Conservation (phyloP, 2,888 invertebrate genomes). For the Drosophila acutilabella region DNA sequence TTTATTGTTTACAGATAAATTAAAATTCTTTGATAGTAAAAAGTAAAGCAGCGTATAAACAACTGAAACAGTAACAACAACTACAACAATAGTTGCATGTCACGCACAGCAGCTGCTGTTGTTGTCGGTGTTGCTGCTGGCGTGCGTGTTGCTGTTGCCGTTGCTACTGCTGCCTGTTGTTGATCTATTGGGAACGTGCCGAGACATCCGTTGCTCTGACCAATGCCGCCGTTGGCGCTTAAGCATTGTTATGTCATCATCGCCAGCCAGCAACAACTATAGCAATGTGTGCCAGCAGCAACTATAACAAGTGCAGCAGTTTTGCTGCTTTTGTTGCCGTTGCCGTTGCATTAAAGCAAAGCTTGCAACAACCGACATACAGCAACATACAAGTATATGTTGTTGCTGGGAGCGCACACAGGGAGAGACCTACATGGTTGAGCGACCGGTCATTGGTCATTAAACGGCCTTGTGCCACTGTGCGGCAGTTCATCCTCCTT, state of each 20-base stretch:
- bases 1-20: slow-evolving; percentile 75
- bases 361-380: slow-evolving; percentile 33
- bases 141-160: slow-evolving; percentile 38
- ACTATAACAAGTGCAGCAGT: slow-evolving; percentile 10
- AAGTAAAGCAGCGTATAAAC: slow-evolving; percentile 50
- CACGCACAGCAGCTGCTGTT: slow-evolving; percentile 52
- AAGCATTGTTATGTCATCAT: slow-evolving; percentile 80
- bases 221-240: slow-evolving; percentile 73
- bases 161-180: slow-evolving; percentile 41
- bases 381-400: background rate
- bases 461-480: slow-evolving; percentile 75
- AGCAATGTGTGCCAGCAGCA: slow-evolving; percentile 57
- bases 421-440: slow-evolving; percentile 64
- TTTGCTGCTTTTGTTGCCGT: slow-evolving; percentile 36
- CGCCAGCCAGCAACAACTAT: slow-evolving; percentile 40
- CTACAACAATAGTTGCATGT: slow-evolving; percentile 54
- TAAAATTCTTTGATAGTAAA: slow-evolving; percentile 77
- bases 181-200: slow-evolving; percentile 78
- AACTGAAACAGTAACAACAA: slow-evolving; percentile 22
- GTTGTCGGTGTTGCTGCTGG: slow-evolving; percentile 30
- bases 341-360: slow-evolving; percentile 53
- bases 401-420: slow-evolving; percentile 10
- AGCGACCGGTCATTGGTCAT: slow-evolving; percentile 63
- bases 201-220: slow-evolving; percentile 70
- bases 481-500: background rate